Base-by-base conservation (phyloP, 2,113 vertebrate species). In the Oncorhynchus gorbuscha region DNA sequence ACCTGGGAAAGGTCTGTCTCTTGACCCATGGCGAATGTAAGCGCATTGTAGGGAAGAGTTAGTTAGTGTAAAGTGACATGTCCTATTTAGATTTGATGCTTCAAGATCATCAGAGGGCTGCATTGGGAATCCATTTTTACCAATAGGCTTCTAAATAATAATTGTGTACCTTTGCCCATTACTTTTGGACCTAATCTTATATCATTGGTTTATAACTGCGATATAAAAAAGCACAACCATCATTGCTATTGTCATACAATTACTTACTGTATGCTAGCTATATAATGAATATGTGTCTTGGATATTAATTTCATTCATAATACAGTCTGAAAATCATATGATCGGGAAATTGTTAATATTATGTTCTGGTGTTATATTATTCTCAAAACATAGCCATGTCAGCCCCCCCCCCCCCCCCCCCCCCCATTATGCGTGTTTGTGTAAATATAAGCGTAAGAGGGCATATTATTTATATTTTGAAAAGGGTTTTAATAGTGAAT, bases 11-110 rank as follows among this genome's bases (percentile, higher is more conserved):
- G 94, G 93, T 92, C 94, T 92, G 65, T 77, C 84, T 90, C 79
- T 69, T 96, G 95, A 96, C 95, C 96, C 95, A 72, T 80, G 85
- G 85, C 85, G 92, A 94, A 94, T 88, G 83, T 79, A 84, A 81
- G 89, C 84, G 85, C 89, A 91, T 89, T 80, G 77, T 78, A 77
- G 77, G 80, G 74, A 81, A 81, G 84, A 86, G 85, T 89, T 90
- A 91, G 87, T 45, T 45, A 45, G 39, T 45, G 39, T 45, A 45
- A 45, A 45, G 87, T 89, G 87, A 91, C 93, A 91, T 78, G 79
- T 93, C 89, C 80, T 79, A 91, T 94, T 89, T 92, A 35, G 76
- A 83, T 72, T 72, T 81, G 79, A 84, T 82, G 74, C 73, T 67
- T 81, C 79, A 74, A 22, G 59, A 79, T 79, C 39, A 11, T 45